Evolutionary conservation across 1,140 invertebrate genomes (phyloP).

Genomic region (Penaeus chinensis): DNA sequence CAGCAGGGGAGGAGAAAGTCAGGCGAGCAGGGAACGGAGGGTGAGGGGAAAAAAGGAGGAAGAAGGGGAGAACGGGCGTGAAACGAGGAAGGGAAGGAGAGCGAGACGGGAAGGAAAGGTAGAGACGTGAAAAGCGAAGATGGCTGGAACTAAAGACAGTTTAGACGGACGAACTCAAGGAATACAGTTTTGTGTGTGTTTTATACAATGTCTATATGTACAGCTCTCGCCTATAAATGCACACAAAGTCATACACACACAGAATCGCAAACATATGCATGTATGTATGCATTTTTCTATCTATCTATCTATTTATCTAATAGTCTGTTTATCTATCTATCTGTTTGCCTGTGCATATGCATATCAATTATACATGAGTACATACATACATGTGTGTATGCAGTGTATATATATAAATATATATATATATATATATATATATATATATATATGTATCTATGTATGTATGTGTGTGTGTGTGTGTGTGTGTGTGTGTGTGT

Average conservation of each 20-base stretch:
- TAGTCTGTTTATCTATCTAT: background rate
- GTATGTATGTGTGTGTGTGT: too few relatives aligned
- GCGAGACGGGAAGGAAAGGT: background rate
- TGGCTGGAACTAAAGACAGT: too few relatives aligned
- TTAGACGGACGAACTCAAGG: too few relatives aligned
- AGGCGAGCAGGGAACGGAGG: background rate
- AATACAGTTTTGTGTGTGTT: too few relatives aligned
- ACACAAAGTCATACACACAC: constrained; percentile 4
- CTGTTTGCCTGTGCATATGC: background rate
- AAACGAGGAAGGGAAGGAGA: background rate
- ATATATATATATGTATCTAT: too few relatives aligned
- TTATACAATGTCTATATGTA: background rate
- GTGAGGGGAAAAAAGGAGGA: background rate
- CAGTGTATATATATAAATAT: too few relatives aligned
- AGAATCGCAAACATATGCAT: constrained; percentile 22
- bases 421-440: too few relatives aligned
- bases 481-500: too few relatives aligned
- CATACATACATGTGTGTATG: too few relatives aligned
- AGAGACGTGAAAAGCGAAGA: background rate
- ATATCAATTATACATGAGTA: too few relatives aligned
- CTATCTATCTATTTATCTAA: background rate
- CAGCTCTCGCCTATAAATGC: background rate
- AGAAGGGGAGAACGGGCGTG: background rate
- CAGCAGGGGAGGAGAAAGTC: background rate
- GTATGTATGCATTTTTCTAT: constrained; percentile 14